phyloP scores from a whole-genome alignment of 1,140 invertebrate genomes.

The Saccostrea echinata region DNA sequence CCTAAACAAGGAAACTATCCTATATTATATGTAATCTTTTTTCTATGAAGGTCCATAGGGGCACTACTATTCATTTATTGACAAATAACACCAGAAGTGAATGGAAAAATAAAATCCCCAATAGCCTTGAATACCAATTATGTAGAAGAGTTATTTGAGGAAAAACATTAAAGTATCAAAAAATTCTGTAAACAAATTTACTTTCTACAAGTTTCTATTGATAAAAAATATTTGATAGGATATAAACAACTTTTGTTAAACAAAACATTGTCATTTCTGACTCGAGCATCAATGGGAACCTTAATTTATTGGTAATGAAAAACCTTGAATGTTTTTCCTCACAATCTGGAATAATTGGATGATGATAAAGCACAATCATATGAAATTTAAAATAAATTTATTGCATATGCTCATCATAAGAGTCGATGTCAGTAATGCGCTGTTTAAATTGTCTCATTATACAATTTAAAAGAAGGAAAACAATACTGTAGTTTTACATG shows the following conservation, averaged over 20 bases:
- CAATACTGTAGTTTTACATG: too few species aligned
- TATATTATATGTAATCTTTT: not conserved
- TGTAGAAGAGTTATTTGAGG: not conserved
- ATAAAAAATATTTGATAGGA: not conserved
- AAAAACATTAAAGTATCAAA: not conserved
- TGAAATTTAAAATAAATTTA: too few species aligned
- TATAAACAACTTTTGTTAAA: not conserved
- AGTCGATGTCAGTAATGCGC: too few species aligned
- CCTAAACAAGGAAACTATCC: not conserved
- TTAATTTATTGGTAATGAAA: too few species aligned
- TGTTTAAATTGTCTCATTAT: too few species aligned
- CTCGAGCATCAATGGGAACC: not conserved
- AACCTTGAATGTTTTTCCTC: too few species aligned
- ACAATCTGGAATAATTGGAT: too few species aligned
- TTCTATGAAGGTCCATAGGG: not conserved
- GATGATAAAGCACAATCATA: too few species aligned
- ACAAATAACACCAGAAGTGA: not conserved
- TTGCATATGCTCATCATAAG: too few species aligned
- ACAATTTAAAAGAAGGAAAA: too few species aligned
- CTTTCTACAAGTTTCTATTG: not conserved
- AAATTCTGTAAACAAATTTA: not conserved
- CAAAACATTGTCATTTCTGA: not conserved
- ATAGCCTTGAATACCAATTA: constrained; percentile 9
- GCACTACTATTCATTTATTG: too few species aligned
- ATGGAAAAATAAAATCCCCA: not conserved